These are phyloP conservation scores for Ictidomys tridecemlineatus DNA, from an alignment of 2,113 vertebrate species.

Conservation along the genomic window DNA sequence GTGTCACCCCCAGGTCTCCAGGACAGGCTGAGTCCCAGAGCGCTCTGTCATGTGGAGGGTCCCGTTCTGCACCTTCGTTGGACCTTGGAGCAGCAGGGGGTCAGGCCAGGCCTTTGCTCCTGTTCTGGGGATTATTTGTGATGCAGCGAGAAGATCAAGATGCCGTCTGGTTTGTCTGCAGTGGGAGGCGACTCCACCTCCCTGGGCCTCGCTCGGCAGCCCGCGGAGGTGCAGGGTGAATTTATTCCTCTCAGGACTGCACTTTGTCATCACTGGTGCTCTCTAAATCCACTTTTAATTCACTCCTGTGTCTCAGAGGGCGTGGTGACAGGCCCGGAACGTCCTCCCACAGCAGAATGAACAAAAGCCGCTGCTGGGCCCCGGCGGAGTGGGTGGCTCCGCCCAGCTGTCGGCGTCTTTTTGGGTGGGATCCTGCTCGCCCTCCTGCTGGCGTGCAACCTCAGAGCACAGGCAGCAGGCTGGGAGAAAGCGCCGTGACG, in stretches of 20 bases:
- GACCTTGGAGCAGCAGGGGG: background rate
- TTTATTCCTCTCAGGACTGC: conserved; percentile 57
- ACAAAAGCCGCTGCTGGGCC: background rate
- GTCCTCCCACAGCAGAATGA: conserved; percentile 68
- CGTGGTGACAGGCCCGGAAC: conserved; percentile 17
- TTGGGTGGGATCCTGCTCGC: background rate
- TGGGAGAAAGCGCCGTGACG: background rate
- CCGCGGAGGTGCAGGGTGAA: background rate
- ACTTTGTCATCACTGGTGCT: conserved; percentile 63
- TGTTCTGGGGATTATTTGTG: background rate
- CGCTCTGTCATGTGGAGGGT: background rate
- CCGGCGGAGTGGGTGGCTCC: background rate
- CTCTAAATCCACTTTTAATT: conserved; percentile 84
- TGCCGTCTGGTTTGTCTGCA: background rate
- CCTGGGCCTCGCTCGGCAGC: background rate
- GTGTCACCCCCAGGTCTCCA: no score
- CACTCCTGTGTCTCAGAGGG: conserved; percentile 72
- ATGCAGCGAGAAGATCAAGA: background rate
- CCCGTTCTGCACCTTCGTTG: background rate
- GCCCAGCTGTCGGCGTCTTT: background rate
- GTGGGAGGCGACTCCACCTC: background rate
- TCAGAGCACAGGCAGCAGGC: background rate
- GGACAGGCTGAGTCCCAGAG: background rate
- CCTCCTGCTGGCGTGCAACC: conserved; percentile 11
- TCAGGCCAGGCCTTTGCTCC: background rate